Percentiles rank a stretch among this genome's conserved stretches.
These are phyloP conservation scores for Penelope pileata DNA, from an alignment of 2,113 vertebrate genomes.

Conservation along the genomic window DNA sequence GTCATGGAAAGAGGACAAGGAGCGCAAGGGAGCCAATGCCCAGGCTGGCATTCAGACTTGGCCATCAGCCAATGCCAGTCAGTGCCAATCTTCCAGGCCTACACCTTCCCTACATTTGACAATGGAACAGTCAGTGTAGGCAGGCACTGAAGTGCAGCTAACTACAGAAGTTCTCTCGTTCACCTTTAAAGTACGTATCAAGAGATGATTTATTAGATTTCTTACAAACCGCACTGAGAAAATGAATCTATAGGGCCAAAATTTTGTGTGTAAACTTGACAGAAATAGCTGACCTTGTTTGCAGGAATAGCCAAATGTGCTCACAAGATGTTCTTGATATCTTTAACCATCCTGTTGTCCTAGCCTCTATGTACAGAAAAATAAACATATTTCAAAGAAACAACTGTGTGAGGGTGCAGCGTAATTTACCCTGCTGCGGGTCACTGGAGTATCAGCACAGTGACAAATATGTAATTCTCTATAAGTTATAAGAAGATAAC, in stretches of 20 bases:
- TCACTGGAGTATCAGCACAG: not conserved
- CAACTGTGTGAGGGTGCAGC: not conserved
- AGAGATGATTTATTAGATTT: not conserved
- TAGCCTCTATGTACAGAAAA: not conserved
- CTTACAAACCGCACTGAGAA: not conserved
- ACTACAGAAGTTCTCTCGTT: not conserved
- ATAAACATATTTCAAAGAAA: not conserved
- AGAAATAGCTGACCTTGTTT: slow-evolving; percentile 24
- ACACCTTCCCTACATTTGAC: not conserved
- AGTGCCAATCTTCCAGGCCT: not conserved
- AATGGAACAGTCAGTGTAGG: not conserved
- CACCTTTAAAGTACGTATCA: not conserved
- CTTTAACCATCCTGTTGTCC: not conserved
- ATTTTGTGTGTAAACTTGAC: not conserved
- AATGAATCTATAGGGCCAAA: not conserved
- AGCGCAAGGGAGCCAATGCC: not conserved
- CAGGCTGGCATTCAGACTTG: not conserved
- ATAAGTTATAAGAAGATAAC: not conserved
- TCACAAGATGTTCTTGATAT: not conserved
- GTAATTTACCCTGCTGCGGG: not conserved
- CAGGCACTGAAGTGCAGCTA: not conserved
- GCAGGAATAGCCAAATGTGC: not conserved
- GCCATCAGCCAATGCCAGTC: not conserved
- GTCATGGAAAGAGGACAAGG: not conserved
- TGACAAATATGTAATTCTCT: not conserved